Base-by-base conservation (phyloP, 1,140 invertebrate species). In the Zaprionus camerounensis region DNA sequence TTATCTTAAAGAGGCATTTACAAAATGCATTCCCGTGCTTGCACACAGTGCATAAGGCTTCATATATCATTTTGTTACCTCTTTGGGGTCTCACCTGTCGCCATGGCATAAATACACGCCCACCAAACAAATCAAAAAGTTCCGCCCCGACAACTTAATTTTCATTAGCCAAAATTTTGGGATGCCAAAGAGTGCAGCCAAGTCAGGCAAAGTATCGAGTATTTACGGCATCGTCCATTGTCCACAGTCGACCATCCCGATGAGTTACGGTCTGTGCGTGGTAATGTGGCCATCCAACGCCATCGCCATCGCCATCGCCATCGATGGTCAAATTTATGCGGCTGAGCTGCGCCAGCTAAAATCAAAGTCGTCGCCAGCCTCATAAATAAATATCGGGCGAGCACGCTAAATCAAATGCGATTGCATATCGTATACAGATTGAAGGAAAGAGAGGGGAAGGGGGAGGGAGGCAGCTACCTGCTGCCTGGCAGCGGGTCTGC, bases 121-220 rank as follows among this genome's bases (percentile, higher is more conserved):
- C 20, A 41, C 41, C 41, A 20, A 70, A 66, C 64, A 65, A 70
- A 81, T 74, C 76, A 44, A n/a, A 46, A 56, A n/a, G 24, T 13
- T 41, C 28, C 26, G 26, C 13, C 28, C 31, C 46, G 36, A 57
- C 69, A 72, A 79, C 71, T 86, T 72, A 41, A 87, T 84, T 80
- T 88, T 87, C 83, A 88, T 88, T 88, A 88, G 84, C 74, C 76
- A 72, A 87, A 88, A 75, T 75, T 70, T 71, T 63, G 83, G 66
- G 69, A 87, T 73, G 83, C 72, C 82, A 82, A 87, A 86, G 83
- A 87, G 84, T 87, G 84, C 84, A 83, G 81, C 74, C 80, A 83
- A 20, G 12, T 87, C 69, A 84, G 80, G 69, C 73, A 72, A 67
- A 20, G 41, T 46, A 13, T 51, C 22, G 51, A 63, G 28, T 71